Evolutionary conservation across 2,888 invertebrate genomes (phyloP).

Genomic region (Pandemis cinnamomeana): DNA sequence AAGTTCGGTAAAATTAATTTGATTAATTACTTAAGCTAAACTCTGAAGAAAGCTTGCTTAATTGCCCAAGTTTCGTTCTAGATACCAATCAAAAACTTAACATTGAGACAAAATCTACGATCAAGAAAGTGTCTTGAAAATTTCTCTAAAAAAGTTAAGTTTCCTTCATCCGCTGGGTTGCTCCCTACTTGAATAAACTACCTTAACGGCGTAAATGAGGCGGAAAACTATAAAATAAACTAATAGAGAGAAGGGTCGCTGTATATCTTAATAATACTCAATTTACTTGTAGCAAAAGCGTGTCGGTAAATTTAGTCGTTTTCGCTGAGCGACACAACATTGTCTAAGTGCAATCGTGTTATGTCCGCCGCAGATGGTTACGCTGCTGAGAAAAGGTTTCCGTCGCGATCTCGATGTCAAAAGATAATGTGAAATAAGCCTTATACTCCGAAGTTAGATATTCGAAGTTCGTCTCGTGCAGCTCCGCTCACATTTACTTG

Average conservation of each 20-base stretch:
- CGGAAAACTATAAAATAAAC: constrained; percentile 19
- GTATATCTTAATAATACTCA: constrained; percentile 27
- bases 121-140: not conserved
- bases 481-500: too few relatives aligned
- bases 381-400: constrained; percentile 8
- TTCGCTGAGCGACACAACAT: not conserved
- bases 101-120: constrained; percentile 8
- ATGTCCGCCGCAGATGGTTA: constrained; percentile 30
- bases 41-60: constrained; percentile 35
- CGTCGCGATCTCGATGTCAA: constrained; percentile 18
- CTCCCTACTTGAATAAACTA: not conserved
- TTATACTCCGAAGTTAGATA: too few relatives aligned
- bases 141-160: not conserved
- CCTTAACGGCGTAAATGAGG: not conserved
- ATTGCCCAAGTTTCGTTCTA: constrained; percentile 25
- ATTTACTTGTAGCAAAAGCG: constrained; percentile 17
- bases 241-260: constrained; percentile 21
- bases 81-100: constrained; percentile 31
- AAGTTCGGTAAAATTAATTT: constrained; percentile 36
- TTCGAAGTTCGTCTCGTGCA: too few relatives aligned
- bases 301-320: constrained; percentile 6
- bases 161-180: not conserved
- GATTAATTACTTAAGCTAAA: constrained; percentile 42
- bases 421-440: constrained; percentile 28
- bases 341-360: constrained; percentile 21